phyloP scores from a whole-genome alignment of 2,888 invertebrate genomes.

The Andrena haemorrhoa region DNA sequence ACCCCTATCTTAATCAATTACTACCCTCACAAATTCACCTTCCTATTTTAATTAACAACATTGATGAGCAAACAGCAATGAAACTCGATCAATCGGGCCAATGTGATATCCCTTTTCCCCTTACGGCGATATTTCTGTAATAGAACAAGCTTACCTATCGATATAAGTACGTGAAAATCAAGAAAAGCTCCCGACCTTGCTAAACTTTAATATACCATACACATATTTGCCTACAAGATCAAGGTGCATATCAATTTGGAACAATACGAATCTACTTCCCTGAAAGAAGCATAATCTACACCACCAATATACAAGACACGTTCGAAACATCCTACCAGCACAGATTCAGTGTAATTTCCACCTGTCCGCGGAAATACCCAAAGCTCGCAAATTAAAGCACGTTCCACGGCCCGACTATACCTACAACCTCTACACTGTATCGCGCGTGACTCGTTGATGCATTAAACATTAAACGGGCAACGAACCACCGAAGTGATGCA shows the following conservation, averaged over 20 bases:
- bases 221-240: no score
- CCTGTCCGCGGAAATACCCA: neutral
- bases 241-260: no score
- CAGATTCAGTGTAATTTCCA: neutral
- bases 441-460: neutral
- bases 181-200: no score
- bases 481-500: conserved; percentile 18
- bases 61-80: neutral
- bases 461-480: neutral
- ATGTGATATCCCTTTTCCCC: no score
- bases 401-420: neutral
- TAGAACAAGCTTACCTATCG: no score
- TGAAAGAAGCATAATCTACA: neutral
- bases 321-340: neutral
- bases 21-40: neutral
- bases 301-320: neutral
- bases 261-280: neutral
- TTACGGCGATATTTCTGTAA: no score
- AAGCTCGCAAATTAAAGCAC: neutral
- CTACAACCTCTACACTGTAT: neutral
- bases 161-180: no score
- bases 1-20: conserved; percentile 27
- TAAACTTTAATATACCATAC: no score
- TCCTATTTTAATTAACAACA: neutral
- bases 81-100: no score